Conservation (phyloP, 2,888 invertebrate species). For the Polymixis flavicincta region DNA sequence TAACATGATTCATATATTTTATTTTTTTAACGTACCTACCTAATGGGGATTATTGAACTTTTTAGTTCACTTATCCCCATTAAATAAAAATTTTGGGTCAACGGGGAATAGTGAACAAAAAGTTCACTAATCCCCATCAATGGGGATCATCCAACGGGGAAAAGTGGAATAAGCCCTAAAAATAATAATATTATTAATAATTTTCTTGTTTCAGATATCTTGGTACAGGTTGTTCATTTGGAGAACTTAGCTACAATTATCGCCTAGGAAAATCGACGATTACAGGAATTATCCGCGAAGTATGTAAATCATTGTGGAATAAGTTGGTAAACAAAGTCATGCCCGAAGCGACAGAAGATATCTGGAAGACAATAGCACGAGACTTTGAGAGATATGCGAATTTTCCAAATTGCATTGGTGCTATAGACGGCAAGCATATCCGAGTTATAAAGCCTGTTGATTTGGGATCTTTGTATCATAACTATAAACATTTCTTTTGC, state of each 20-base stretch:
- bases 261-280: slow-evolving; percentile 68
- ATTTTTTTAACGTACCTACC: too few relatives aligned
- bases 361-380: slow-evolving; percentile 25
- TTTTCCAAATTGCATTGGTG: slow-evolving; percentile 40
- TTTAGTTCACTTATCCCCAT: too few relatives aligned
- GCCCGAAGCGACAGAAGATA: slow-evolving; percentile 56
- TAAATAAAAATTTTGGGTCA: too few relatives aligned
- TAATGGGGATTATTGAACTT: too few relatives aligned
- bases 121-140: too few relatives aligned
- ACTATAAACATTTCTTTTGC: slow-evolving; percentile 66
- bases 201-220: slow-evolving; percentile 66
- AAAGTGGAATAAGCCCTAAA: too few relatives aligned
- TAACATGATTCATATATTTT: too few relatives aligned
- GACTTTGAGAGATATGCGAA: slow-evolving; percentile 32
- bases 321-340: slow-evolving; percentile 55
- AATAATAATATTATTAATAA: slow-evolving; percentile 52
- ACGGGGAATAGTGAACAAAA: too few relatives aligned
- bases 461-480: slow-evolving; percentile 64
- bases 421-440: slow-evolving; percentile 42
- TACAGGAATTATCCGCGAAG: slow-evolving; percentile 64
- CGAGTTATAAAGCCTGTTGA: slow-evolving; percentile 58
- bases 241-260: slow-evolving; percentile 61
- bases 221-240: slow-evolving; percentile 65
- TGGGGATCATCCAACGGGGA: too few relatives aligned
- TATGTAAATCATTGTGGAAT: slow-evolving; percentile 66